A percentile compares a stretch with the other conserved stretches of the same genome.
phyloP scores from a whole-genome alignment of 2,113 vertebrate species.

The Euleptes europaea region DNA sequence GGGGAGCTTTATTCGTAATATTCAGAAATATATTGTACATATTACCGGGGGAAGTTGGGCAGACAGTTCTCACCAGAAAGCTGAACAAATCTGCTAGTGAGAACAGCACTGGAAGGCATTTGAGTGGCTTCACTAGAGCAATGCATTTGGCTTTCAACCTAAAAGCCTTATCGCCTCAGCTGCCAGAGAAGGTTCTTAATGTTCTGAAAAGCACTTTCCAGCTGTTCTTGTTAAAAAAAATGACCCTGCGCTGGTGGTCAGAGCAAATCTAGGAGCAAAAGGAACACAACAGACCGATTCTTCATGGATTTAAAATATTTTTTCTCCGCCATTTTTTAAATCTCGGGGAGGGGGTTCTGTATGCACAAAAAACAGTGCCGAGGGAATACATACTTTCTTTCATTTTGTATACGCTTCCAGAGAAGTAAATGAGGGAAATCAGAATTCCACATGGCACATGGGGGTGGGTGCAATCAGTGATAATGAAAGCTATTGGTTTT shows the following conservation, averaged over 20 bases:
- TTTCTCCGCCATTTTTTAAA: neutral
- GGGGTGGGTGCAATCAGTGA: neutral
- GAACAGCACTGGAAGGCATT: neutral
- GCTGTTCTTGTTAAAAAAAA: constrained; percentile 82
- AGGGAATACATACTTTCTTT: neutral
- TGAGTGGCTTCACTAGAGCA: constrained; percentile 29
- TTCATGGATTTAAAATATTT: neutral
- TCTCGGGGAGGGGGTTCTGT: neutral
- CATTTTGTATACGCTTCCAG: neutral
- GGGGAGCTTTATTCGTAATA: neutral
- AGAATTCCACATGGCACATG: neutral
- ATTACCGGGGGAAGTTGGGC: neutral
- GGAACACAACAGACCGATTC: neutral
- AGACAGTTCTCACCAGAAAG: neutral
- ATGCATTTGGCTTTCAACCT: constrained; percentile 26
- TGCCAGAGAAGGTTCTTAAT: constrained; percentile 56
- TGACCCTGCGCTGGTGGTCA: constrained; percentile 52
- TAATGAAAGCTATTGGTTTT: neutral
- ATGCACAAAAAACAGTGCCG: neutral
- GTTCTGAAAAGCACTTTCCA: constrained; percentile 75
- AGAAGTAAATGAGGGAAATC: neutral
- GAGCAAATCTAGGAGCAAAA: neutral
- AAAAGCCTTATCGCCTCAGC: constrained; percentile 40
- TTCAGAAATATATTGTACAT: neutral
- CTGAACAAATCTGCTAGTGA: neutral